A percentile compares a stretch with the other conserved stretches of the same genome.
Evolutionary conservation across 1,140 invertebrate genomes (phyloP).

Genomic region (Antheraea pernyi): DNA sequence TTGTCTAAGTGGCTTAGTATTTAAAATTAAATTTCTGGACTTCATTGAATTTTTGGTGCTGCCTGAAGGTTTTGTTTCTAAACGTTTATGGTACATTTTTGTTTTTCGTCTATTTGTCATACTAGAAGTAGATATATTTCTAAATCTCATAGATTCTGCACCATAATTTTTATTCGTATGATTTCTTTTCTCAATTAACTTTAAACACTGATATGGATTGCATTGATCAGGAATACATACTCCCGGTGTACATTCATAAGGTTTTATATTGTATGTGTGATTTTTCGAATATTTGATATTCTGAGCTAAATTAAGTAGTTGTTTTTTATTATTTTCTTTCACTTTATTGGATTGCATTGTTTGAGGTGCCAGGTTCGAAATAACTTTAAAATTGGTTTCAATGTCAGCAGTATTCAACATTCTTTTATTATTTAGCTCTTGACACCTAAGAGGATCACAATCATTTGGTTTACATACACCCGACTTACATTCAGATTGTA

Average conservation of each 20-base stretch:
- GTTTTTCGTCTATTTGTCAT: constrained; percentile 5
- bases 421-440: constrained; percentile 26
- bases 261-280: constrained; percentile 16
- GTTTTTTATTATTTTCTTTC: neutral
- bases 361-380: constrained; percentile 9
- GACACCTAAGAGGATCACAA: constrained; percentile 34
- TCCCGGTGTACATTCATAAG: constrained; percentile 38
- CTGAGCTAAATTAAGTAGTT: neutral
- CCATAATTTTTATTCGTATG: neutral
- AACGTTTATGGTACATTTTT: neutral
- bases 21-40: neutral
- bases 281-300: neutral
- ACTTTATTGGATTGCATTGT: constrained; percentile 7
- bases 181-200: constrained; percentile 11
- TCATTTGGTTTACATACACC: constrained; percentile 32
- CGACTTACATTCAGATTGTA: constrained; percentile 38
- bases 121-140: constrained; percentile 7
- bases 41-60: neutral
- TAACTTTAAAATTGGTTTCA: neutral
- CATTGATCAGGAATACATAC: constrained; percentile 33
- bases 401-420: neutral
- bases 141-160: neutral
- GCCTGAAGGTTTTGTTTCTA: neutral
- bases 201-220: constrained; percentile 34
- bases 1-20: constrained; percentile 13